Percentiles rank a stretch among this genome's conserved stretches.
These are phyloP conservation scores for Xanthorhoe spadicearia DNA, from an alignment of 2,888 invertebrate species.

Conservation along the genomic window DNA sequence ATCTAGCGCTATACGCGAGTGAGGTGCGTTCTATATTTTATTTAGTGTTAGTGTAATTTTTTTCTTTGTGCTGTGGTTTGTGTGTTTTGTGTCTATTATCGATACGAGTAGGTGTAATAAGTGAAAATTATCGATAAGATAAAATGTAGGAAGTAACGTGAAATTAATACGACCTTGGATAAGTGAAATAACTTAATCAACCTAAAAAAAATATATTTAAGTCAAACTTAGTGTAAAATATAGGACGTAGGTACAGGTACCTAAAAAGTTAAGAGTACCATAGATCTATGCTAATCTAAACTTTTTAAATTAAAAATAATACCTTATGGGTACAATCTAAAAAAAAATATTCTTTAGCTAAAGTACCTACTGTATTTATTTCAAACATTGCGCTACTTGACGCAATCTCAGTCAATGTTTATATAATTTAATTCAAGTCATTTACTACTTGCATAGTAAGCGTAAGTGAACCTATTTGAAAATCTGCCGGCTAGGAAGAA, in stretches of 20 bases:
- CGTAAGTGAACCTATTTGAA: background rate
- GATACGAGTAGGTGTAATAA: constrained; percentile 11
- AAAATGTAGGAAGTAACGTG: constrained; percentile 14
- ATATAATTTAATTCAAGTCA: background rate
- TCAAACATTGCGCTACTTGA: no score
- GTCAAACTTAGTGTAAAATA: background rate
- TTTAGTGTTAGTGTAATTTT: constrained; percentile 41
- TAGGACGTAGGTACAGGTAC: no score
- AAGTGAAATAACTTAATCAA: background rate
- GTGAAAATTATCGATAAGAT: constrained; percentile 30
- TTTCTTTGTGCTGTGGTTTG: constrained; percentile 49
- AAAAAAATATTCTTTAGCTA: no score
- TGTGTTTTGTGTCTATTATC: constrained; percentile 36
- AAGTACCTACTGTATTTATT: no score
- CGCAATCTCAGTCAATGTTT: background rate
- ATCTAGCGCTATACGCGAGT: constrained; percentile 61
- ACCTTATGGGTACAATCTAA: no score
- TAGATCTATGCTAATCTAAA: no score
- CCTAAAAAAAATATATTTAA: background rate
- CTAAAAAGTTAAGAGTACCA: no score
- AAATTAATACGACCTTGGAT: constrained; percentile 13
- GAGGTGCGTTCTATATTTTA: constrained; percentile 72
- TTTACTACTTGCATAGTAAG: background rate
- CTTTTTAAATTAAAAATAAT: no score
- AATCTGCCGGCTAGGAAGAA: background rate